phyloP scores from a whole-genome alignment of 2,888 invertebrate species.

The Perizoma affinitatum region DNA sequence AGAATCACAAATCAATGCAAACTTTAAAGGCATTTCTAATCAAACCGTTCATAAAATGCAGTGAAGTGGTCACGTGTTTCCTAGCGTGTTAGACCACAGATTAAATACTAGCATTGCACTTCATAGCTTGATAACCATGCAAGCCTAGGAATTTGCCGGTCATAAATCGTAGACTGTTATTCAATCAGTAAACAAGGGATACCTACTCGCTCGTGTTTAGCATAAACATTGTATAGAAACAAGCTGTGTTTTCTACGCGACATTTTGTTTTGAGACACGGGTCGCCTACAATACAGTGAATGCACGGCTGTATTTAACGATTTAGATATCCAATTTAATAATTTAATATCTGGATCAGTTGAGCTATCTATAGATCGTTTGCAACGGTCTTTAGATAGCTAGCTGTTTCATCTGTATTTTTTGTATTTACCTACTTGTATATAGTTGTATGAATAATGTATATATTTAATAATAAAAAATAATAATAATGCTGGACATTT shows the following conservation, averaged over 20 bases:
- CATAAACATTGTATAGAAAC: not conserved
- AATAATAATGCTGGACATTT: too few relatives aligned
- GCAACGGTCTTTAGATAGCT: too few relatives aligned
- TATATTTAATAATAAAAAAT: too few relatives aligned
- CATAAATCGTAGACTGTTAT: conserved; percentile 1
- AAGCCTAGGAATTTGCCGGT: conserved; percentile 2
- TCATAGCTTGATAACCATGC: not conserved
- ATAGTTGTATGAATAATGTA: too few relatives aligned
- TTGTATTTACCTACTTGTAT: too few relatives aligned
- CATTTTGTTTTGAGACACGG: not conserved
- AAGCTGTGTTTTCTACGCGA: not conserved
- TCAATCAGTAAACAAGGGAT: not conserved
- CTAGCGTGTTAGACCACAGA: not conserved
- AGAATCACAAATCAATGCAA: too few relatives aligned
- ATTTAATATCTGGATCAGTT: too few relatives aligned
- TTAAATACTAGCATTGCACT: not conserved
- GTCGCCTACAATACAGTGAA: not conserved
- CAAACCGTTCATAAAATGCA: not conserved
- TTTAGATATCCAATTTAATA: too few relatives aligned
- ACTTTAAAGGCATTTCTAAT: too few relatives aligned
- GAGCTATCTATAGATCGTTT: too few relatives aligned
- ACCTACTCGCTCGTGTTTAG: not conserved
- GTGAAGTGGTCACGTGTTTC: not conserved
- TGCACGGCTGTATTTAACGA: too few relatives aligned
- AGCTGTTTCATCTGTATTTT: too few relatives aligned